Conservation (phyloP, 1,140 invertebrate genomes). For the Pseudomyrmex flavicornis region DNA sequence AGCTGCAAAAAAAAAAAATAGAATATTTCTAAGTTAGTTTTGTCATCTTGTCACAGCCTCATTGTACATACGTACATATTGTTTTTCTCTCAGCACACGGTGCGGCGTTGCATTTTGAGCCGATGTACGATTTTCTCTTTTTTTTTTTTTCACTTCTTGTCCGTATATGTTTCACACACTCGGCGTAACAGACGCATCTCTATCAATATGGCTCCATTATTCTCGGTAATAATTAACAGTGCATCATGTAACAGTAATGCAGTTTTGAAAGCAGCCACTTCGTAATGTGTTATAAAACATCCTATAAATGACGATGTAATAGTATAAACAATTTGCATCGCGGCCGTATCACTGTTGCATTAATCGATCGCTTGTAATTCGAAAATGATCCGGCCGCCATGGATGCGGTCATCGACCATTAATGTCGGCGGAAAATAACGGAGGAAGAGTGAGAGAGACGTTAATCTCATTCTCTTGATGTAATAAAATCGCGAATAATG, state of each 20-base stretch:
- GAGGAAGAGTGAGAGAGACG: neutral
- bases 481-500: slow-evolving; percentile 10
- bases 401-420: slow-evolving; percentile 10
- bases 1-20: neutral
- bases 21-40: slow-evolving; percentile 9
- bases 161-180: neutral
- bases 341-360: slow-evolving; percentile 14
- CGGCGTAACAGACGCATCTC: neutral
- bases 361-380: slow-evolving; percentile 37
- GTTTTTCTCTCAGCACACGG: neutral
- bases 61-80: no score
- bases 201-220: slow-evolving; percentile 25
- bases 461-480: slow-evolving; percentile 14
- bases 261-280: slow-evolving; percentile 32
- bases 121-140: neutral
- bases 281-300: slow-evolving; percentile 38
- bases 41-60: neutral
- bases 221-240: slow-evolving; percentile 39
- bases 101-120: no score
- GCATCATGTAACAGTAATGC: slow-evolving; percentile 17
- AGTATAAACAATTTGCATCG: slow-evolving; percentile 16
- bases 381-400: slow-evolving; percentile 44
- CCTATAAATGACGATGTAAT: slow-evolving; percentile 14
- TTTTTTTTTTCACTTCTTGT: neutral
- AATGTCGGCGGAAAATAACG: no score